phyloP scores from a whole-genome alignment of 2,113 vertebrate species.

The Rhombomys opimus region DNA sequence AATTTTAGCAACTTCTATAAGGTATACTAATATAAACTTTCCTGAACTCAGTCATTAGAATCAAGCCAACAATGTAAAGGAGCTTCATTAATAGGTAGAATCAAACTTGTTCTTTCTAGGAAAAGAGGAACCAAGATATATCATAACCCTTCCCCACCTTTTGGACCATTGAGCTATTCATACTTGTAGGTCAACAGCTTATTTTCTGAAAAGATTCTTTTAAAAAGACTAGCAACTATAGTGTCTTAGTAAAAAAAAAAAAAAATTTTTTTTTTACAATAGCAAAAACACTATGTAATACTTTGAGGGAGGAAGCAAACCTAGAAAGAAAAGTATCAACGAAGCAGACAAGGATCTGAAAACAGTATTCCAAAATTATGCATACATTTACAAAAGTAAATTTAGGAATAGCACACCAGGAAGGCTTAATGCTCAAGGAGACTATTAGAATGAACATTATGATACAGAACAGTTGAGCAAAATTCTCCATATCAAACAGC shows the following conservation, averaged over 20 bases:
- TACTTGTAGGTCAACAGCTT: background rate
- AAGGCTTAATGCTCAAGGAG: conserved; percentile 51
- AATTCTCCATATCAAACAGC: conserved; percentile 39
- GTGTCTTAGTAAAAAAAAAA: background rate
- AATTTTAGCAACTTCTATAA: conserved; percentile 46
- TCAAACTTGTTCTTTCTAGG: background rate
- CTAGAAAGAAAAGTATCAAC: conserved; percentile 53
- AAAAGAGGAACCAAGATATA: background rate
- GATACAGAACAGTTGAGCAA: conserved; percentile 51
- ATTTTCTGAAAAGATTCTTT: conserved; percentile 50
- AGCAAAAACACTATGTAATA: conserved; percentile 57
- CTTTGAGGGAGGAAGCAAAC: conserved; percentile 48
- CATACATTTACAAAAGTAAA: conserved; percentile 25
- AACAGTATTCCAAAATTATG: background rate
- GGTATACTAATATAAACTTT: conserved; percentile 29
- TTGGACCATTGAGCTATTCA: background rate
- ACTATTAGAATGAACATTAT: conserved; percentile 33
- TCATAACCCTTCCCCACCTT: background rate
- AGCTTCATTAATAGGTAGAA: conserved; percentile 40
- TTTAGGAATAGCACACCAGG: conserved; percentile 11
- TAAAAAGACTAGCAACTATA: conserved; percentile 10
- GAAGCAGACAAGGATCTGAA: conserved; percentile 48
- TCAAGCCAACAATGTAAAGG: conserved; percentile 30
- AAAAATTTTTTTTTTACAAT: conserved; percentile 53
- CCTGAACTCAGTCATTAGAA: conserved; percentile 56